Evolutionary conservation across 2,113 vertebrate species (phyloP), one percentile per base, ranked within the genome.

Genomic region (Nycticebus coucang): DNA sequence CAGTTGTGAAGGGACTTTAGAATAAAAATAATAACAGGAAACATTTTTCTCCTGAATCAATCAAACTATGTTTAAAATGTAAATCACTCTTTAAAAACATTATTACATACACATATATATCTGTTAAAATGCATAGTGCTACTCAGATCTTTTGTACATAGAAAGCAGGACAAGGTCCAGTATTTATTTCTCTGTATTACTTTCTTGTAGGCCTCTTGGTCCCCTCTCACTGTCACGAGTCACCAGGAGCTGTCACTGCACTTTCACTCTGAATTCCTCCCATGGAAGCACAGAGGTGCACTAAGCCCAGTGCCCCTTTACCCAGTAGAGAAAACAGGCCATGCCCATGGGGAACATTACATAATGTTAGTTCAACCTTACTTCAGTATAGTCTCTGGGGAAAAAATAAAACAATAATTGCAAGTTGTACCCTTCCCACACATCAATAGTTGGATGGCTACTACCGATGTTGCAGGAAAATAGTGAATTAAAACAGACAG

Each of bases 1-100:
- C 21, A 60, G 64, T 41, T 59, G 30, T 28, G 41, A 84, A 82
- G n/a, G 11, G 30, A 64, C 26, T 89, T 83, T 84, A 13, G 12
- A 79, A 91, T 80, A 84, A 91, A 93, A 88, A 57, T 50, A 50
- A 50, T 59, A 80, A 57, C 18, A 84, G 68, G 53, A 86, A 28
- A 37, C 2, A 90, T 89, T 53, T 15, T 91, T 86, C 21, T 55
- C 21, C 62, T 57, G 26, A 91, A 64, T 71, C 22, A 1, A 1
- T 72, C 57, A 82, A 71, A 95, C 28, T 14, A 45, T 10, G 45
- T 60, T 60, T 22, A 35, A 71, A 45, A 50, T 50, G 62, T 33
- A 68, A 68, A 33, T 15, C 5, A 15, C 30, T 68, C 7, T 68
- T 91, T 17, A 64, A 72, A 57, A 41, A 74, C 21, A 26, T 86